Evolutionary conservation across 2,113 vertebrate genomes (phyloP).

Genomic region (Ginglymostoma cirratum): DNA sequence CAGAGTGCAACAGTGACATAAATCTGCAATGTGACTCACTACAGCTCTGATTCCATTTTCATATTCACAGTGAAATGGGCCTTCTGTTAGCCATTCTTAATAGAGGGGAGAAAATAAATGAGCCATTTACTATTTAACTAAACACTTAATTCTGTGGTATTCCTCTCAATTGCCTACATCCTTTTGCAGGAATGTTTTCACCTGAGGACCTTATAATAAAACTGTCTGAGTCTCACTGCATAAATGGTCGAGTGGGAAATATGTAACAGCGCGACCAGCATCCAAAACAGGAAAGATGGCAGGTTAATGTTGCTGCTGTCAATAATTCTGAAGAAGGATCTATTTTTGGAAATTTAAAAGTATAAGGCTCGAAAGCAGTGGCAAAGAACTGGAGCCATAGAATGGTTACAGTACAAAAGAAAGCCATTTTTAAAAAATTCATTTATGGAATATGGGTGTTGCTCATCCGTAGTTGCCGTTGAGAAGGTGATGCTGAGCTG

Average conservation of each 20-base stretch:
- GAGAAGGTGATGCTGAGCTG: too few relatives aligned
- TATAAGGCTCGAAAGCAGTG: background rate
- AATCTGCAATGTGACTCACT: constrained; percentile 27
- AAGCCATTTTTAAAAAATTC: too few relatives aligned
- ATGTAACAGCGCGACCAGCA: too few relatives aligned
- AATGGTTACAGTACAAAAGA: too few relatives aligned
- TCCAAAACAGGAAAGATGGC: background rate
- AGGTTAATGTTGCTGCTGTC: background rate
- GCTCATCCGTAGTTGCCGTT: too few relatives aligned
- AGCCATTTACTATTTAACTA: constrained; percentile 35
- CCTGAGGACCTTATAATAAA: background rate
- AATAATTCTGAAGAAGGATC: background rate
- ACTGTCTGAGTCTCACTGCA: background rate
- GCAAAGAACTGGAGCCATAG: too few relatives aligned
- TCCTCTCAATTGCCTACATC: constrained; percentile 31
- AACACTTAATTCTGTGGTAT: constrained; percentile 8
- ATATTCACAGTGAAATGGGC: background rate
- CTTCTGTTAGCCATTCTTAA: constrained; percentile 32
- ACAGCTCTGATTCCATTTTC: background rate
- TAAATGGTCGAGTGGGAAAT: background rate
- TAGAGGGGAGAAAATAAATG: constrained; percentile 29
- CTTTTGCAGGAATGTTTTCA: background rate
- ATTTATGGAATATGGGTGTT: too few relatives aligned
- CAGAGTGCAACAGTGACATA: constrained; percentile 35
- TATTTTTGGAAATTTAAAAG: background rate